Evolutionary conservation across 2,113 vertebrate species (phyloP).

Genomic region (Theropithecus gelada): DNA sequence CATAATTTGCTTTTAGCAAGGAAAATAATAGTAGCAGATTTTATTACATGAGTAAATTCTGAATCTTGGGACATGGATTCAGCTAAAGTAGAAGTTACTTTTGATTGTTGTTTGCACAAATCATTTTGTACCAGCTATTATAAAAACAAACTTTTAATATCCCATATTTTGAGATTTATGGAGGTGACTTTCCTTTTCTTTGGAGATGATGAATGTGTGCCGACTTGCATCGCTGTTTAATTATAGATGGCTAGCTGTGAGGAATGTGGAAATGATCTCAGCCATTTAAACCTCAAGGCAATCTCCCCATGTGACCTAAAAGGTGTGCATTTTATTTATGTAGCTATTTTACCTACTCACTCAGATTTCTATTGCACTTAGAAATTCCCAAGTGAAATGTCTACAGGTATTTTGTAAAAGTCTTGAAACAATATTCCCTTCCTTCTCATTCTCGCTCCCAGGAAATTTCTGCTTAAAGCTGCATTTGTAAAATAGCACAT

Average conservation of each 20-base stretch:
- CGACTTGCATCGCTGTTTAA: slow-evolving; percentile 52
- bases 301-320: slow-evolving; percentile 52
- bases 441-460: slow-evolving; percentile 27
- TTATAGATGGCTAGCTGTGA: slow-evolving; percentile 71
- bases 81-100: slow-evolving; percentile 23
- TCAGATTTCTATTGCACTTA: slow-evolving; percentile 41
- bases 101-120: slow-evolving; percentile 46
- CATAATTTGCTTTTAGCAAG: slow-evolving; percentile 21
- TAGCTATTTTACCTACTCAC: slow-evolving; percentile 53
- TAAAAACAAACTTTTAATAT: slow-evolving; percentile 65
- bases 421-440: slow-evolving; percentile 40
- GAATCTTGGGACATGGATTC: neutral
- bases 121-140: slow-evolving; percentile 11
- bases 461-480: slow-evolving; percentile 17
- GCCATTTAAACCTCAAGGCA: slow-evolving; percentile 60
- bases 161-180: slow-evolving; percentile 66
- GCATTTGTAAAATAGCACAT: neutral
- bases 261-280: slow-evolving; percentile 56
- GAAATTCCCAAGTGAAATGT: slow-evolving; percentile 48
- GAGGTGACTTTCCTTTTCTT: slow-evolving; percentile 71
- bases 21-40: neutral
- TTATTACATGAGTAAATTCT: slow-evolving; percentile 14
- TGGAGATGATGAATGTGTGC: slow-evolving; percentile 69
- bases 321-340: slow-evolving; percentile 57
- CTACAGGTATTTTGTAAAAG: slow-evolving; percentile 46